Base-by-base conservation (phyloP, 1,140 invertebrate species). In the Neodiprion pinetum region DNA sequence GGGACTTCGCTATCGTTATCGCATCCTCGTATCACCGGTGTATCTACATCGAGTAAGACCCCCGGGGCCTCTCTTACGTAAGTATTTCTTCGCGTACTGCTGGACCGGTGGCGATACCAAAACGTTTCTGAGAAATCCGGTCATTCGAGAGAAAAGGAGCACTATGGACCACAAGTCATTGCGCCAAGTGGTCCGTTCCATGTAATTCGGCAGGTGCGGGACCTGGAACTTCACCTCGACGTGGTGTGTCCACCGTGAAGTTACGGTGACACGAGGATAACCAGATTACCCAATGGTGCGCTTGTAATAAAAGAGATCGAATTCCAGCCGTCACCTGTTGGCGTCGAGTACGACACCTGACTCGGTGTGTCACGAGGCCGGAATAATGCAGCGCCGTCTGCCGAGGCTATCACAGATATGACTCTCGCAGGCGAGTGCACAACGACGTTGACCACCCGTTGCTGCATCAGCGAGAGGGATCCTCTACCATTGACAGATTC, bases 341-440 rank as follows among this genome's bases (percentile, higher is more conserved):
- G 11, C n/a, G 53, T 61, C n/a, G 53, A 12, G 53, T 12, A 61
- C 28, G 4, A 7, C 53, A 17, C 11, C 53, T 61, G 53, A 61
- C 53, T 61, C n/a, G 53, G 53, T 61, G 53, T 61, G 53, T 61
- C 53, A 9, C 53, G 53, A 17, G 53, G 53, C 5, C 53, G 9
- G 53, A 61, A 61, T 61, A 61, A 61, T 61, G 53, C 53, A 17
- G 11, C n/a, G 53, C 53, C n/a, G 53, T 61, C 53, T 61, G 53
- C 9, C 53, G n/a, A 12, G 53, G 53, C 11, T 61, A 61, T 61
- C 53, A 14, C 53, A 61, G 53, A 14, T 17, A 14, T 61, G 11
- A 14, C 53, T 14, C 53, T 17, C 11, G n/a, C 53, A 61, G 53
- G 5, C 28, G 1, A 40, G 28, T 40, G 28, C 28, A 40, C 28